These are phyloP conservation scores for Adelphocoris suturalis DNA, from an alignment of 2,888 invertebrate species.

Conservation along the genomic window DNA sequence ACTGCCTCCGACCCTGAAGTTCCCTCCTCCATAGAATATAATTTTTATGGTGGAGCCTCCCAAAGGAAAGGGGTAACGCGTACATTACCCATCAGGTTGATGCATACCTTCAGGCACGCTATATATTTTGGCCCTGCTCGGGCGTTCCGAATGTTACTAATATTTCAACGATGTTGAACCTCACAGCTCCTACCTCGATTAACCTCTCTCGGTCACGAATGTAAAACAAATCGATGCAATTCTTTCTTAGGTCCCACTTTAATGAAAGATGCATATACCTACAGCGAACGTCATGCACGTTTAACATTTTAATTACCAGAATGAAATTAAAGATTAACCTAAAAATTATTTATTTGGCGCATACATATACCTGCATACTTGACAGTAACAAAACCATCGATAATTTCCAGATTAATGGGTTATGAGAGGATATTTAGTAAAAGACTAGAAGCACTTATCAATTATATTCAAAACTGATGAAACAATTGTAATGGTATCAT, in stretches of 20 bases:
- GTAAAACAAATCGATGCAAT: slow-evolving; percentile 16
- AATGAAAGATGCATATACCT: background rate
- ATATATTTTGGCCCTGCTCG: slow-evolving; percentile 46
- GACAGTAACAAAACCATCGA: no score
- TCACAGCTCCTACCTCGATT: slow-evolving; percentile 39
- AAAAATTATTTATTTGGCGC: background rate
- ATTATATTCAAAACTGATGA: no score
- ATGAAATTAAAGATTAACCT: background rate
- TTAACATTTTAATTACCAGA: background rate
- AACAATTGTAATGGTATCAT: no score
- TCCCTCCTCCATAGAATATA: slow-evolving; percentile 61
- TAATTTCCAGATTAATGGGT: no score
- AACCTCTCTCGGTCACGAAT: slow-evolving; percentile 22
- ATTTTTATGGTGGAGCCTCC: slow-evolving; percentile 60
- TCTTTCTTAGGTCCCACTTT: background rate
- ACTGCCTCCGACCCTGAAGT: slow-evolving; percentile 20
- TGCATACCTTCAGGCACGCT: slow-evolving; percentile 64
- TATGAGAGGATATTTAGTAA: no score
- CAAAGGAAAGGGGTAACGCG: slow-evolving; percentile 56
- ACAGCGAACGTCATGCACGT: background rate
- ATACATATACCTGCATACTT: no score
- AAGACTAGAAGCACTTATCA: no score
- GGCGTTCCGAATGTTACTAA: slow-evolving; percentile 34
- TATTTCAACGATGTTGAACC: slow-evolving; percentile 52
- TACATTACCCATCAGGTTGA: slow-evolving; percentile 68